Evolutionary conservation across 2,113 vertebrate species (phyloP).

Genomic region (Bubalus kerabau): DNA sequence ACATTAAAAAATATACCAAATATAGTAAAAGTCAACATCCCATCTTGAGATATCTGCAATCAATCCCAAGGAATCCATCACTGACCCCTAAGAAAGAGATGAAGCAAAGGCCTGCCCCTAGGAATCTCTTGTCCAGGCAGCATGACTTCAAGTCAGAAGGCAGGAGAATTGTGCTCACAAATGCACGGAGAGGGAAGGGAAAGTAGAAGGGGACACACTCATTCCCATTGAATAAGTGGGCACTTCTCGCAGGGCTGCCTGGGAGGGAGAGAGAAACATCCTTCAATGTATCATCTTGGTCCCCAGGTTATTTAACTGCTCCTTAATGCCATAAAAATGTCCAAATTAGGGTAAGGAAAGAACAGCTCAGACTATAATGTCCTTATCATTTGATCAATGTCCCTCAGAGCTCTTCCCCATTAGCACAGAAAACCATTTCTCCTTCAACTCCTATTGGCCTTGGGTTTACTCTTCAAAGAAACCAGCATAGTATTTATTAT

Average conservation of each 20-base stretch:
- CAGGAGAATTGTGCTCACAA: not conserved
- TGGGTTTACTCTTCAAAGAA: not conserved
- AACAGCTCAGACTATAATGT: not conserved
- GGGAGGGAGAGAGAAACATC: not conserved
- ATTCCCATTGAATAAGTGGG: not conserved
- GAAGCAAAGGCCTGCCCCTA: not conserved
- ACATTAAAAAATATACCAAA: not conserved
- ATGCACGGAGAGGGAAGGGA: rapidly evolving
- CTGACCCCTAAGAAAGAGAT: not conserved
- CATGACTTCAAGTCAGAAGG: not conserved
- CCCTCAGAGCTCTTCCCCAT: not conserved
- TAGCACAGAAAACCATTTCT: not conserved
- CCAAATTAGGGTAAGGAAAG: not conserved
- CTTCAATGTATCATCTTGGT: not conserved
- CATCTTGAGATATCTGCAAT: not conserved
- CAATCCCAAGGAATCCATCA: not conserved
- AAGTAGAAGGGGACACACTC: not conserved
- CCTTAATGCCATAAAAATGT: not conserved
- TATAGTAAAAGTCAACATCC: not conserved
- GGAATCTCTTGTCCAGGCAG: not conserved
- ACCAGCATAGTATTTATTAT: not conserved
- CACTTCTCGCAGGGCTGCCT: not conserved
- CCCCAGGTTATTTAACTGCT: not conserved
- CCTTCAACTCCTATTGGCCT: not conserved
- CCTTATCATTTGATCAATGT: too few species aligned